phyloP scores from a whole-genome alignment of 2,888 invertebrate species.

The Neocrepidodera transversa region DNA sequence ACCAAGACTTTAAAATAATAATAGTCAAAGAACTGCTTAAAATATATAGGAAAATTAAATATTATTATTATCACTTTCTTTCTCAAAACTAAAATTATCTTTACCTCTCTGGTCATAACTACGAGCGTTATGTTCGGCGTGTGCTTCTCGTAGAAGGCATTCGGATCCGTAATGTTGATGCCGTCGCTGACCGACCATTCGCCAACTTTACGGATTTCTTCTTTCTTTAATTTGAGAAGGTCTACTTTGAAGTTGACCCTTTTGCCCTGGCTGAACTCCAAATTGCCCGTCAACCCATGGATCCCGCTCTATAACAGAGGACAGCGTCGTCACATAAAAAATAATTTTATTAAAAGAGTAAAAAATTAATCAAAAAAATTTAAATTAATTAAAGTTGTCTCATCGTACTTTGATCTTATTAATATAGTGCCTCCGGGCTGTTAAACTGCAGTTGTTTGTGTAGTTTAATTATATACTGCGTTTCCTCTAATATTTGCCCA shows the following conservation, averaged over 20 bases:
- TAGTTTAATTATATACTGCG: too few species aligned
- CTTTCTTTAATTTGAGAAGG: slow-evolving; percentile 79
- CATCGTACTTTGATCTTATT: too few species aligned
- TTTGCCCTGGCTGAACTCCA: slow-evolving; percentile 85
- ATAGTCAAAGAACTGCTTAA: too few species aligned
- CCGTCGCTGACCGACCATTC: slow-evolving; percentile 80
- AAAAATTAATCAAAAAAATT: too few species aligned
- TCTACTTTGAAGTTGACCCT: slow-evolving; percentile 86
- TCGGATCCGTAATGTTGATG: slow-evolving; percentile 83
- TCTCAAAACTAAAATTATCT: background rate
- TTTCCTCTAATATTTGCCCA: too few species aligned
- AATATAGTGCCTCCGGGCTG: too few species aligned
- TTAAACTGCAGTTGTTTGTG: too few species aligned
- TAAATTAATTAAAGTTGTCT: too few species aligned
- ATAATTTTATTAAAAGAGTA: background rate
- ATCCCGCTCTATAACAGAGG: slow-evolving; percentile 71
- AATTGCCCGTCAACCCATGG: slow-evolving; percentile 86
- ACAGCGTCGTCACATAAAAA: background rate
- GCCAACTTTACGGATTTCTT: slow-evolving; percentile 81
- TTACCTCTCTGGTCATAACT: slow-evolving; percentile 89
- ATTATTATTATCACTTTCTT: too few species aligned
- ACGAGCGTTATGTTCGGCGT: slow-evolving; percentile 86
- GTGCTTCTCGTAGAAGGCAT: slow-evolving; percentile 83
- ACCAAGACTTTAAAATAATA: too few species aligned
- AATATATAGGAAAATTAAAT: too few species aligned